Evolutionary conservation across 2,888 invertebrate genomes (phyloP).

Genomic region (Diploptera punctata): DNA sequence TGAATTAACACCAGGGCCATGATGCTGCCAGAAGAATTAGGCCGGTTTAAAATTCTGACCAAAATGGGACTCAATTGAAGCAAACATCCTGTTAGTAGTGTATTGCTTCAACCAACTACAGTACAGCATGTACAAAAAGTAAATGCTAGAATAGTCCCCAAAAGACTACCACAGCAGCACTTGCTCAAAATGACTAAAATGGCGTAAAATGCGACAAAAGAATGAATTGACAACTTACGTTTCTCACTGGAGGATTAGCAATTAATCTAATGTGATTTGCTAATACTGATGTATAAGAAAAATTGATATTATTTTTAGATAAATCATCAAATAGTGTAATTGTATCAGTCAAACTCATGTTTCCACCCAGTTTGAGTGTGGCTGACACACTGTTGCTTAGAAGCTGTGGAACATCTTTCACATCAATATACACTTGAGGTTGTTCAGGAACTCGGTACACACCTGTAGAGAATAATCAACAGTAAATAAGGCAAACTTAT

Average conservation of each 20-base stretch:
- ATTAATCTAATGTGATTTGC: constrained; percentile 52
- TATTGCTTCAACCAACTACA: too few species aligned
- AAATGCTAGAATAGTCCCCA: too few species aligned
- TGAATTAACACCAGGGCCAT: too few species aligned
- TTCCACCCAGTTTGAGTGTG: constrained; percentile 64
- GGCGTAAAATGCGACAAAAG: too few species aligned
- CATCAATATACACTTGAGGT: constrained; percentile 67
- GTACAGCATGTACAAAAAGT: too few species aligned
- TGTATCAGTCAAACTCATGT: constrained; percentile 63
- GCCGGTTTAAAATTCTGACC: too few species aligned
- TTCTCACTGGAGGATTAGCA: constrained; percentile 55
- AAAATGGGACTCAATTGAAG: too few species aligned
- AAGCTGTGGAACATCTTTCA: constrained; percentile 65
- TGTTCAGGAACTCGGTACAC: constrained; percentile 57
- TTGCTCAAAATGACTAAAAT: too few species aligned
- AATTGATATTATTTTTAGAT: constrained; percentile 25
- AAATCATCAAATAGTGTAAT: constrained; percentile 56
- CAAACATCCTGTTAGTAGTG: too few species aligned
- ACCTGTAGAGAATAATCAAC: constrained; percentile 48
- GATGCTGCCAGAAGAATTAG: too few species aligned
- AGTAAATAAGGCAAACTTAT: too few species aligned
- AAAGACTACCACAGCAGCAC: too few species aligned
- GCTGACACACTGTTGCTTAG: constrained; percentile 54
- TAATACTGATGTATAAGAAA: constrained; percentile 49
- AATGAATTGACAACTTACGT: constrained; percentile 48